Evolutionary conservation across 1,140 invertebrate species (phyloP).

Genomic region (Drosophila persimilis): DNA sequence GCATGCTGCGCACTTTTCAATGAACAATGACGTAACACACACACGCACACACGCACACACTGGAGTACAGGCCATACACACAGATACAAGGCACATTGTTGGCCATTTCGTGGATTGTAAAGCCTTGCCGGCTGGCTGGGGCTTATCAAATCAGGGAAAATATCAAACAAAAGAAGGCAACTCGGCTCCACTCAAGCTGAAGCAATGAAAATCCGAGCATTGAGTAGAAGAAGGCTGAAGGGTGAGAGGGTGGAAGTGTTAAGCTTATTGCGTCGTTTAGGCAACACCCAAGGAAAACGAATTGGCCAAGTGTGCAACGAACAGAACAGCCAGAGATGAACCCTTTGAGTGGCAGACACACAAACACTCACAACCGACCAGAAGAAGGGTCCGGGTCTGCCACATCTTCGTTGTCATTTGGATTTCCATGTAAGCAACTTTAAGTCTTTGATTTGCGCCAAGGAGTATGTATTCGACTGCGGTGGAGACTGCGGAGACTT

Average conservation of each 20-base stretch:
- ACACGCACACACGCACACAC: slow-evolving; percentile 16
- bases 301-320: slow-evolving; percentile 62
- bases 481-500: no score
- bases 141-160: slow-evolving; percentile 61
- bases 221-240: slow-evolving; percentile 11
- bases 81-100: slow-evolving; percentile 23
- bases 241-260: slow-evolving; percentile 51
- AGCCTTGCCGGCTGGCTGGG: neutral
- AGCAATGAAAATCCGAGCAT: slow-evolving; percentile 71
- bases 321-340: slow-evolving; percentile 33
- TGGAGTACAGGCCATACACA: slow-evolving; percentile 4
- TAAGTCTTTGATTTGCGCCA: slow-evolving; percentile 69
- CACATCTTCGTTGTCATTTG: slow-evolving; percentile 34
- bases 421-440: slow-evolving; percentile 70
- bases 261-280: slow-evolving; percentile 79
- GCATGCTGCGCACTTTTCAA: slow-evolving; percentile 77
- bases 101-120: slow-evolving; percentile 39
- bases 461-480: slow-evolving; percentile 26
- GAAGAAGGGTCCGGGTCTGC: neutral
- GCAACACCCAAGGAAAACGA: slow-evolving; percentile 68
- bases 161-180: slow-evolving; percentile 25
- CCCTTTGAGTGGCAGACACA: slow-evolving; percentile 65
- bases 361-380: slow-evolving; percentile 15
- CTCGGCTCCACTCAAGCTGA: slow-evolving; percentile 65
- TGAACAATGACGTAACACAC: slow-evolving; percentile 72